These are phyloP conservation scores for Acrobasis suavella DNA, from an alignment of 2,888 invertebrate genomes.

Conservation along the genomic window DNA sequence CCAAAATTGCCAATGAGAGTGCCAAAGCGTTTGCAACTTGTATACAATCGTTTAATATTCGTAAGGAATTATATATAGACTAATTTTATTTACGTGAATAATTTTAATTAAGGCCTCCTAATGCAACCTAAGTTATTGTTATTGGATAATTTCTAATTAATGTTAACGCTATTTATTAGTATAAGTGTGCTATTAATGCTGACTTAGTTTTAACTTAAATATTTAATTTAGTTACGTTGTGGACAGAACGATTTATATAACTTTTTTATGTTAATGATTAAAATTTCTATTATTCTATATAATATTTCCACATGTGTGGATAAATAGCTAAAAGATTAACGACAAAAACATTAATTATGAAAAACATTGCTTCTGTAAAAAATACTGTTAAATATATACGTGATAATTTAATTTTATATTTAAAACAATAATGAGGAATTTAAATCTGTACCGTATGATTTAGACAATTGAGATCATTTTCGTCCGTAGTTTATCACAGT, in stretches of 20 bases:
- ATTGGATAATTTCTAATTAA: conserved; percentile 29
- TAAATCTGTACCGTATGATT: background rate
- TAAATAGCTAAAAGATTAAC: background rate
- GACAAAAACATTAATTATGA: background rate
- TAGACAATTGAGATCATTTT: background rate
- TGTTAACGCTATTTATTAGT: conserved; percentile 26
- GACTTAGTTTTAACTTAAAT: conserved; percentile 21
- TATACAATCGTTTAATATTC: conserved; percentile 28
- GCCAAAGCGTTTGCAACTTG: conserved; percentile 33
- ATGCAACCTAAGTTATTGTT: conserved; percentile 30
- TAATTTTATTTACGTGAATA: conserved; percentile 28
- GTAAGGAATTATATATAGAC: conserved; percentile 30
- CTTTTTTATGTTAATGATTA: background rate
- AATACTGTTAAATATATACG: background rate
- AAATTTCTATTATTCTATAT: background rate
- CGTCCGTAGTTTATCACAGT: conserved; percentile 12
- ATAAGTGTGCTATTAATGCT: conserved; percentile 20
- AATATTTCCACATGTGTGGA: background rate
- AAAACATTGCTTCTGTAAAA: background rate
- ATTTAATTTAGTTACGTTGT: background rate
- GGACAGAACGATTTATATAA: background rate
- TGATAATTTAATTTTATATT: background rate
- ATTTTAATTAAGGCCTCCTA: conserved; percentile 16
- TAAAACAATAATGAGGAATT: background rate
- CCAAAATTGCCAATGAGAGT: conserved; percentile 35